Base-by-base conservation (phyloP, 2,888 invertebrate genomes). In the Malthinus flaveolus region DNA sequence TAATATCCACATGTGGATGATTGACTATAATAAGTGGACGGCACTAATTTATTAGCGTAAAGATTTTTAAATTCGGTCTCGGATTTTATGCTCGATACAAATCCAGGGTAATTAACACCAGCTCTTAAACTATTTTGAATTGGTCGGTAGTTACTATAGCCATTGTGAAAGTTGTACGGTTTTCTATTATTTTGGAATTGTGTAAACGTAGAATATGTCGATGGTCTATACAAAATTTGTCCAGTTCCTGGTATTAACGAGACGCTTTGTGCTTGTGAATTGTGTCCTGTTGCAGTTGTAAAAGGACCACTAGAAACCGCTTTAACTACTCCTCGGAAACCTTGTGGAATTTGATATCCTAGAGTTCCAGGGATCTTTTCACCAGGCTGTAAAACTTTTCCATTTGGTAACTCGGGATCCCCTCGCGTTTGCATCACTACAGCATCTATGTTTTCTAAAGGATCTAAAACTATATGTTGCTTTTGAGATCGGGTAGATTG, bases 1-100 rank as follows among this genome's bases (percentile, higher is more conserved):
- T 93, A 92, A 73, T 91, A 91, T 7, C 93, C 93, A 74, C 93
- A 93, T 1, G 90, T 91, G 1, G 92, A 92, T 7, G 91, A 90
- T 76, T 93, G 93, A 0, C 92, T 91, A 70, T 90, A 93, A 77
- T 91, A 93, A 0, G 90, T 88, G 64, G 89, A 89, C 1, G 89
- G 86, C 71, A 85, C 88, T 77, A 88, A 88, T 73, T 89, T 88
- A 59, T 88, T 86, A 56, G 85, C 85, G 34, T 78, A 74, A 32
- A 80, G 73, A 69, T 79, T 78, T 32, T 79, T 78, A 23, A 86
- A 83, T 5, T 91, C 90, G 0, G 90, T 88, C 49, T 91, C 87
- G 1, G 91, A 91, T 75, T 90, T 92, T 1, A 90, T 89, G 4
- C 91, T 87, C 0, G 92, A 89, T 2, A 91, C 86, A 75, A 89